Conservation (phyloP, 1,140 invertebrate genomes). For the Vanessa tameamea region DNA sequence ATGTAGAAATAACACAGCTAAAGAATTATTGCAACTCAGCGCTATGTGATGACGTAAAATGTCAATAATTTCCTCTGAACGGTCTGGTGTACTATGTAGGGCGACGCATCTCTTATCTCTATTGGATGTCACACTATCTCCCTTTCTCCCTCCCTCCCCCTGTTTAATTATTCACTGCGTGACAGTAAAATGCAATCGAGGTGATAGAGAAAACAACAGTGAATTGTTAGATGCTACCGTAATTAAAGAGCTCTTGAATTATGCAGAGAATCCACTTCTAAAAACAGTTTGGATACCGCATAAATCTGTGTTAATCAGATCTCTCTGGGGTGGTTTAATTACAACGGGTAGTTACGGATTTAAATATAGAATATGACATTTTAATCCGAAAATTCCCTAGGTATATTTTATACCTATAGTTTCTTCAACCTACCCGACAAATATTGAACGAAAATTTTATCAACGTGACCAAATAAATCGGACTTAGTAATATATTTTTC, state of each 20-base stretch:
- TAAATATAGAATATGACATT: slow-evolving; percentile 6
- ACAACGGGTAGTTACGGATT: not conserved
- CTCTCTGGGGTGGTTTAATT: slow-evolving; percentile 1
- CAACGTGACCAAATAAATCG: no score
- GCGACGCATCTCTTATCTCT: slow-evolving; percentile 19
- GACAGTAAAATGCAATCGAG: slow-evolving; percentile 51
- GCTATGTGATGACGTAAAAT: slow-evolving; percentile 1
- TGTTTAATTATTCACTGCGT: slow-evolving; percentile 57
- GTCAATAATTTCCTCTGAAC: slow-evolving; percentile 17
- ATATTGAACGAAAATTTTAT: no score
- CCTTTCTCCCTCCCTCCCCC: slow-evolving; percentile 18
- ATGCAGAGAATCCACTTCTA: slow-evolving; percentile 14
- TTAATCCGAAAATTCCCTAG: not conserved
- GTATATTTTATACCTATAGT: slow-evolving; percentile 13
- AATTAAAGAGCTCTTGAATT: slow-evolving; percentile 22
- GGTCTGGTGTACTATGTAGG: slow-evolving; percentile 11
- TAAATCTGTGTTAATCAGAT: slow-evolving; percentile 13
- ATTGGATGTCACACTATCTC: slow-evolving; percentile 31
- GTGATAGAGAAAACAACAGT: slow-evolving; percentile 21
- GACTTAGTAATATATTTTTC: no score
- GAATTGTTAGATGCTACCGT: slow-evolving; percentile 18
- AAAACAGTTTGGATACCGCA: slow-evolving; percentile 20
- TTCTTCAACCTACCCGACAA: no score
- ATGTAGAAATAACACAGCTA: not conserved
- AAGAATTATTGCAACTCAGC: not conserved